These are phyloP conservation scores for Nixonia krombeini DNA, from an alignment of 1,140 invertebrate species.

Conservation along the genomic window DNA sequence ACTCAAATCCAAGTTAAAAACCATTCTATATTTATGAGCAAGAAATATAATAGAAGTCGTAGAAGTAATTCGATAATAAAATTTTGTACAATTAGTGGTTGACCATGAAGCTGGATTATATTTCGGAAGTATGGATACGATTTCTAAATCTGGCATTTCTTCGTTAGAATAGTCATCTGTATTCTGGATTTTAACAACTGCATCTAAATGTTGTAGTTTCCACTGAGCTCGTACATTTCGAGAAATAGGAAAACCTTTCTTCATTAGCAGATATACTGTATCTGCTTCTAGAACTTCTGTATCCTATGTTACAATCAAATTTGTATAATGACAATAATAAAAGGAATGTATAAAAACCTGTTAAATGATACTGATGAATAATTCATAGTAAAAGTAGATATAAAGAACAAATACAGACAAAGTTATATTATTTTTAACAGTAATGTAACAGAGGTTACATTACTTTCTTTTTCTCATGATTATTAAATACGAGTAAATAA, in stretches of 20 bases:
- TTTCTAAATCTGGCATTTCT: constrained; percentile 74
- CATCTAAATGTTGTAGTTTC: constrained; percentile 81
- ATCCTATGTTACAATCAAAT: constrained; percentile 45
- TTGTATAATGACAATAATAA: too few relatives aligned
- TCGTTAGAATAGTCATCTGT: constrained; percentile 59
- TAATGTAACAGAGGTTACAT: too few relatives aligned
- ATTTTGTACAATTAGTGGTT: constrained; percentile 71
- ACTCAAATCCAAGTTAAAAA: constrained; percentile 86
- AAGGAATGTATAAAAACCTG: too few relatives aligned
- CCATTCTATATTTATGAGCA: constrained; percentile 78
- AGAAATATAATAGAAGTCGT: constrained; percentile 72
- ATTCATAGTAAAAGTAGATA: too few relatives aligned
- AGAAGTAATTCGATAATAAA: constrained; percentile 71
- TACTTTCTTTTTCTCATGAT: too few relatives aligned
- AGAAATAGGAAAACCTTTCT: constrained; percentile 82
- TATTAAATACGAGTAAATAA: too few relatives aligned
- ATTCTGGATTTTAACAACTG: constrained; percentile 72
- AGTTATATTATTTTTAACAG: background rate
- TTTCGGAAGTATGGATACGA: constrained; percentile 77
- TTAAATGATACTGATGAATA: too few relatives aligned
- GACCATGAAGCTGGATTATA: constrained; percentile 70
- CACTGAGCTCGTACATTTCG: constrained; percentile 83
- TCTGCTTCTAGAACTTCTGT: constrained; percentile 75
- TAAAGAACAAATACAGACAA: constrained; percentile 1
- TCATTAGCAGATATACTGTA: constrained; percentile 80